Evolutionary conservation across 2,113 vertebrate species (phyloP).

Genomic region (Heterotilapia buettikoferi): DNA sequence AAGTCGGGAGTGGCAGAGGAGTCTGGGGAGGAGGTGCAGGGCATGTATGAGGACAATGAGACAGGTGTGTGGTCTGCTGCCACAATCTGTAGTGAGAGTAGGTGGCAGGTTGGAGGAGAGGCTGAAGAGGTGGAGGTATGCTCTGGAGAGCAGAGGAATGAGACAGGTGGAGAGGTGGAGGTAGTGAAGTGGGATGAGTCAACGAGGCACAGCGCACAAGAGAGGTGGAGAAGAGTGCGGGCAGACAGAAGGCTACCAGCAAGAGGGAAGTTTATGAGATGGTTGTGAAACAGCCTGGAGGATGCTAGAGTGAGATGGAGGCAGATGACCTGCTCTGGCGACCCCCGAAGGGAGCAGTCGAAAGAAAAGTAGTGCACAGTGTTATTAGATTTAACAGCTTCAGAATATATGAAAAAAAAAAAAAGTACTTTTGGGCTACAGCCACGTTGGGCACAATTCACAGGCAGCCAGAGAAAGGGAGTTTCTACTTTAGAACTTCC

Average conservation of each 20-base stretch:
- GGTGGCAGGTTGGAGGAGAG: neutral
- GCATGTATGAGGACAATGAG: neutral
- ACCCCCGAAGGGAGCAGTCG: neutral
- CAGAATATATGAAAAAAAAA: neutral
- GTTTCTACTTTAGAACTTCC: neutral
- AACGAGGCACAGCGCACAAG: neutral
- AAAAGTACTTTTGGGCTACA: neutral
- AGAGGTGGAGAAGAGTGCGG: neutral
- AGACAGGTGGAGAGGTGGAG: neutral
- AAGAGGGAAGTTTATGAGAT: neutral
- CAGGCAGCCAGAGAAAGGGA: neutral
- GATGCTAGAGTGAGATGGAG: neutral
- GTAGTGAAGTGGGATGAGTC: neutral
- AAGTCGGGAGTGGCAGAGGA: neutral
- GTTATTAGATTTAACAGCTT: neutral
- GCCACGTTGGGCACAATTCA: neutral
- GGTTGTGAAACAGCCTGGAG: neutral
- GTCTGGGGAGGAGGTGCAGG: neutral
- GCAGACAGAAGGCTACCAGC: neutral
- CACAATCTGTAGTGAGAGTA: neutral
- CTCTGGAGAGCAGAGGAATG: accelerated
- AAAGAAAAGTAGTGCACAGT: neutral
- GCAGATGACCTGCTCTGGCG: neutral
- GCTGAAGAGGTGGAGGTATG: neutral
- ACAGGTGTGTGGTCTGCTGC: neutral